Percentiles rank a stretch among this genome's conserved stretches.
These are phyloP conservation scores for Seladonia tumulorum DNA, from an alignment of 2,888 invertebrate species.

Conservation along the genomic window DNA sequence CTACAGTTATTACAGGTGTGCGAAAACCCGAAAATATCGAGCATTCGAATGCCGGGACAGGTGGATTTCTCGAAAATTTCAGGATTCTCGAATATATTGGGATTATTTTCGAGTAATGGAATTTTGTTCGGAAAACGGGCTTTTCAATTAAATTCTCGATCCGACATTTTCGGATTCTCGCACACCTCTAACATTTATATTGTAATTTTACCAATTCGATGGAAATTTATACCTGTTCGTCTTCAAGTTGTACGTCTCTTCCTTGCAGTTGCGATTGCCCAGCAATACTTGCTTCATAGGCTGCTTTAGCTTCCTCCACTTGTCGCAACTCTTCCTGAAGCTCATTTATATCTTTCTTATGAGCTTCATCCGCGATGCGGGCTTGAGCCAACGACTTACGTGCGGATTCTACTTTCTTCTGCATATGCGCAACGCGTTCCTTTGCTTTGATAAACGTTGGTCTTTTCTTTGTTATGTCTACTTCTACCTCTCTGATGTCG, in stretches of 20 bases:
- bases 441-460: constrained; percentile 99
- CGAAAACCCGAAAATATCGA: no score
- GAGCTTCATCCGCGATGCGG: constrained; percentile 95
- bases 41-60: no score
- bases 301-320: constrained; percentile 90
- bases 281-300: constrained; percentile 93
- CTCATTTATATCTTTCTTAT: constrained; percentile 94
- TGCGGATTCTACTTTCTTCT: constrained; percentile 96
- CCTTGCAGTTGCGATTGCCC: constrained; percentile 93
- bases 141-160: no score
- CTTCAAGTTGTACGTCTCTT: constrained; percentile 96
- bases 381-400: constrained; percentile 96
- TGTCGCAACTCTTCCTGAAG: constrained; percentile 93
- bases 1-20: not conserved
- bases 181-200: not conserved
- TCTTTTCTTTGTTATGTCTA: constrained; percentile 96
- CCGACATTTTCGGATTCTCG: no score
- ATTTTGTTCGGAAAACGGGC: no score
- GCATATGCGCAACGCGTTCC: constrained; percentile 97
- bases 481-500: constrained; percentile 97
- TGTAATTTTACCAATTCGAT: not conserved
- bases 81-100: no score
- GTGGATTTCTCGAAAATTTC: no score
- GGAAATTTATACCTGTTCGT: constrained; percentile 90
- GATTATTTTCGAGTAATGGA: no score